A percentile compares a stretch with the other conserved stretches of the same genome.
These are phyloP conservation scores for Sebastes vulpes DNA, from an alignment of 2,797 vertebrate genomes.

Conservation along the genomic window DNA sequence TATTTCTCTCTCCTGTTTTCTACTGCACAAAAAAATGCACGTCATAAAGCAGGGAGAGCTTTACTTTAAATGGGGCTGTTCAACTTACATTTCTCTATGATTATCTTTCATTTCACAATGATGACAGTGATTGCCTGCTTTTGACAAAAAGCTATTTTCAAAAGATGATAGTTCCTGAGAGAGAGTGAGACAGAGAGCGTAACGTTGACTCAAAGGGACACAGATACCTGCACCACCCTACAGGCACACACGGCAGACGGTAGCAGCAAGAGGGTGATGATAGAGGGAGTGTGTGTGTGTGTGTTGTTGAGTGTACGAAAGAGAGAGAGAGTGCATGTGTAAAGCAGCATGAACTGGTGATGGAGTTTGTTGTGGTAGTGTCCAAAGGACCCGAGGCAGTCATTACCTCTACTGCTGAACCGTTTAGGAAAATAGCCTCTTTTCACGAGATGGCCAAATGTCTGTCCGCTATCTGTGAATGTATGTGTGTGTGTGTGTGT, in stretches of 20 bases:
- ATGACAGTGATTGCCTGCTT: conserved; percentile 6
- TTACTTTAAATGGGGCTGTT: background rate
- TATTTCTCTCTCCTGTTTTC: background rate
- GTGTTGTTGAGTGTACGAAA: conserved; percentile 9
- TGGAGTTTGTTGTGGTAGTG: conserved; percentile 55
- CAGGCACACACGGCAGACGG: conserved; percentile 49
- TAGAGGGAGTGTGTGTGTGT: conserved; percentile 7
- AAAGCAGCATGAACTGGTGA: conserved; percentile 53
- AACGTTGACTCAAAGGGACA: conserved; percentile 24
- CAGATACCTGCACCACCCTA: conserved; percentile 31
- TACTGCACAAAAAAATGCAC: background rate
- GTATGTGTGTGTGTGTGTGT: background rate
- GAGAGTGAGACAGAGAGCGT: background rate
- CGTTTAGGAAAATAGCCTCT: conserved; percentile 74
- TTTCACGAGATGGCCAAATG: conserved; percentile 58
- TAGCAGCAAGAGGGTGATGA: conserved; percentile 54
- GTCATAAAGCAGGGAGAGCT: background rate
- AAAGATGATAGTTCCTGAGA: conserved; percentile 6
- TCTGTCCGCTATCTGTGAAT: conserved; percentile 38
- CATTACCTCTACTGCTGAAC: conserved; percentile 72
- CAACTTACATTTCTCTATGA: conserved; percentile 1
- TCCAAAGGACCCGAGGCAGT: conserved; percentile 67
- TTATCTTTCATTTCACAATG: conserved; percentile 2
- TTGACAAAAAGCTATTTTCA: conserved; percentile 13
- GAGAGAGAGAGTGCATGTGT: conserved; percentile 15